Percentiles rank a stretch among this genome's conserved stretches.
phyloP scores from a whole-genome alignment of 2,113 vertebrate species.

The Nothoprocta perdicaria region DNA sequence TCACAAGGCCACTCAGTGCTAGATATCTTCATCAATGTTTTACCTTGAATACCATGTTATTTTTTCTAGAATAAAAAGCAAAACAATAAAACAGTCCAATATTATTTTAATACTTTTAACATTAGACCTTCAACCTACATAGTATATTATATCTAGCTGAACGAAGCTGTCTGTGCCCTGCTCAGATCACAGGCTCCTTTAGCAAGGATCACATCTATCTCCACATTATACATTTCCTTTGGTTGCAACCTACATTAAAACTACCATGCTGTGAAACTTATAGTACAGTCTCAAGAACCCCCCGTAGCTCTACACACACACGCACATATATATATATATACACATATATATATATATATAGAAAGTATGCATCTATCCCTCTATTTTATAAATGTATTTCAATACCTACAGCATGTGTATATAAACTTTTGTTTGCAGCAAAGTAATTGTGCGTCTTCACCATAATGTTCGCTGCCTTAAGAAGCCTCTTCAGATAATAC shows the following conservation, averaged over 20 bases:
- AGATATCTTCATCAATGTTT: slow-evolving; percentile 41
- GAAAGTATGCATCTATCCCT: too few relatives aligned
- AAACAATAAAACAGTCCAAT: slow-evolving; percentile 15
- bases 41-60: slow-evolving; percentile 66
- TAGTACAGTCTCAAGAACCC: neutral
- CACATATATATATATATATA: neutral
- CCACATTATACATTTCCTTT: neutral
- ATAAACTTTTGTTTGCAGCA: neutral
- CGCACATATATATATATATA: neutral
- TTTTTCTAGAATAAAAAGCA: slow-evolving; percentile 58
- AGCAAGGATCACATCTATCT: neutral
- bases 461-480: slow-evolving; percentile 47
- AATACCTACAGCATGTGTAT: neutral
- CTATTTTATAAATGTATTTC: neutral
- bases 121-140: slow-evolving; percentile 1
- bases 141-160: neutral
- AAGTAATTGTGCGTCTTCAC: slow-evolving; percentile 34
- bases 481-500: slow-evolving; percentile 14
- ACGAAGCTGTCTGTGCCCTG: neutral
- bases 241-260: neutral
- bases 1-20: slow-evolving; percentile 63
- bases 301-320: neutral
- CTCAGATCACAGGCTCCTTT: slow-evolving; percentile 6
- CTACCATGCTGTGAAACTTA: neutral
- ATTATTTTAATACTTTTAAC: slow-evolving; percentile 46